Evolutionary conservation across 2,113 vertebrate genomes (phyloP), one percentile per base, ranked within the genome.

Genomic region (Amazona vittata): DNA sequence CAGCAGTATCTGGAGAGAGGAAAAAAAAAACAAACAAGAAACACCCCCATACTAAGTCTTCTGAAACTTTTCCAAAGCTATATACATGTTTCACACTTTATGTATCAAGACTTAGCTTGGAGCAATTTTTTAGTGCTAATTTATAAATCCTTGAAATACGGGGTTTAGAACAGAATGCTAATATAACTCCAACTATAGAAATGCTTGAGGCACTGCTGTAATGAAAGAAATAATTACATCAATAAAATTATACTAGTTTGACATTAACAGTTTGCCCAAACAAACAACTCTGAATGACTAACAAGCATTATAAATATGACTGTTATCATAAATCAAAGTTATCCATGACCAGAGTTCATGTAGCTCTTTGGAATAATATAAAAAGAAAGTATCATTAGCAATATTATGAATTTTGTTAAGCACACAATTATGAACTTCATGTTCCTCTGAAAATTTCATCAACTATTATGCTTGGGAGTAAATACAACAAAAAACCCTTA

Each of bases 201-300:
- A 62, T 86, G 79, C 85, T 96, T 93, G 25, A 95, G 94, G 77
- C 92, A 93, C 73, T 76, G 46, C 57, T 85, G 52, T 91, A 97
- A 96, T 94, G 92, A 96, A 97, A 95, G 79, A 97, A 97, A 95
- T 96, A 93, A 97, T 96, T 96, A 93, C 76, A 95, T 90, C 93
- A 96, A 96, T 97, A 97, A 97, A 96, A 97, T 91, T 95, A 91
- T 97, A 96, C 63, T 94, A 83, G 92, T 94, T 89, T 94, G 96
- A 96, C 95, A 95, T 96, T 96, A 97, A 95, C 84, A 79, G 82
- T 96, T 96, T 93, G 86, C 90, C 81, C 92, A 96, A 96, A 93
- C 78, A 97, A 97, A 97, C 93, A 94, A 86, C 92, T 92, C 75
- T 43, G 35, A 95, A 94, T 95, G 20, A 90, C 94, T 96, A 97